Evolutionary conservation across 1,140 invertebrate genomes (phyloP).

Genomic region (Geopemphigus sp.): DNA sequence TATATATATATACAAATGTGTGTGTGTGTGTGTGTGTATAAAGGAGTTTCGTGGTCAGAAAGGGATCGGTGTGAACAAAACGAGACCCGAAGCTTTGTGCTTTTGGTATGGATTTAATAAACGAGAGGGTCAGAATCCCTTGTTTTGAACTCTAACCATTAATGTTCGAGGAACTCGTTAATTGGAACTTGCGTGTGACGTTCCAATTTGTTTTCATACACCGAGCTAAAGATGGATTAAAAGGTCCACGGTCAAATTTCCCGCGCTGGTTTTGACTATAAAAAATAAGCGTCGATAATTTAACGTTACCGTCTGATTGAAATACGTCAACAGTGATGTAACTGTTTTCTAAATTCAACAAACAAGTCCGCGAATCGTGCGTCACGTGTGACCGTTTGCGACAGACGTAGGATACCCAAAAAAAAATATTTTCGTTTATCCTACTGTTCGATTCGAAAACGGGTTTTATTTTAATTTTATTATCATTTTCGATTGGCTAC

Average conservation of each 20-base stretch:
- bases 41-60: constrained; percentile 27
- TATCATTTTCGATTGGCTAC: no score
- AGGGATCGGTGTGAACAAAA: constrained; percentile 40
- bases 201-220: constrained; percentile 41
- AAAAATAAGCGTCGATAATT: neutral
- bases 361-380: no score
- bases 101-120: constrained; percentile 35
- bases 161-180: constrained; percentile 33
- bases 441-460: no score
- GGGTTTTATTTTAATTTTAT: no score
- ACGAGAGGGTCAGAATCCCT: constrained; percentile 22
- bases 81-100: constrained; percentile 20
- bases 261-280: neutral
- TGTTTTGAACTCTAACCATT: constrained; percentile 42
- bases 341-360: no score
- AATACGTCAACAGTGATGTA: neutral
- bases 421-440: no score
- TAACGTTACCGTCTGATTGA: neutral
- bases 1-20: no score
- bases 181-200: constrained; percentile 47
- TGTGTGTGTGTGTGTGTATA: no score
- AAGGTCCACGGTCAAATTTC: constrained; percentile 8
- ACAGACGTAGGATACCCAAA: no score
- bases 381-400: no score
- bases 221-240: constrained; percentile 21